Evolutionary conservation across 2,113 vertebrate genomes (phyloP), one percentile per base, ranked within the genome.

Genomic region (Xenopus laevis): DNA sequence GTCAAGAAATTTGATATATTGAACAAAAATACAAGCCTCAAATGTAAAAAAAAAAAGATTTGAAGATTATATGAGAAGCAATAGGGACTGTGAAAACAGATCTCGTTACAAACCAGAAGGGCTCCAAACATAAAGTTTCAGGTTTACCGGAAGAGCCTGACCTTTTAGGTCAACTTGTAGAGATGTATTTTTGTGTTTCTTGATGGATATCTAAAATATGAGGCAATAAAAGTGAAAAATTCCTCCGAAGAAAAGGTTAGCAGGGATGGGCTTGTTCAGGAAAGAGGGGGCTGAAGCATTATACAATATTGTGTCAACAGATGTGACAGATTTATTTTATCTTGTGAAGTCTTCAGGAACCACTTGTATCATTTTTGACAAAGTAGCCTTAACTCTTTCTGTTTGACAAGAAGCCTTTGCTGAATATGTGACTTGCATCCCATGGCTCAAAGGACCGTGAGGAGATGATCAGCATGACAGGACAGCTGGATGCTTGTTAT

Each of bases 1-100:
- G 73, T 76, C 66, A 69, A 63, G 73, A 55, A 69, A 63, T 76
- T 18, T 44, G 58, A 69, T 63, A 76, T 62, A 76, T 63, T 55
- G 47, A 63, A 63, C 44, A 76, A 55, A 69, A 76, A 69, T 63
- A 59, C 65, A 69, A 76, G 53, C 47, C 47, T 62, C 46, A 44
- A 16, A 63, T 62, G 65, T 61, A 68, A 68, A 50, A 59, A 68
- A 68, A 50, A 59, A 67, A 67, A 50, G n/a, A 68, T 44, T 21
- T 18, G 10, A 69, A 68, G 66, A 63, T 55, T 63, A 18, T 68
- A 55, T 69, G 57, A 13, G 18, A 57, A 40, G 12, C 57, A 30
- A 33, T 23, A 20, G 65, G 72, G 58, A 55, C 5, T 45, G n/a
- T 53, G 27, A 58, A 65, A 60, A 33, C n/a, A 67, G 18, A 50